Percentiles rank a stretch among this genome's conserved stretches.
phyloP scores from a whole-genome alignment of 2,888 invertebrate species.

The Archips xylosteana region DNA sequence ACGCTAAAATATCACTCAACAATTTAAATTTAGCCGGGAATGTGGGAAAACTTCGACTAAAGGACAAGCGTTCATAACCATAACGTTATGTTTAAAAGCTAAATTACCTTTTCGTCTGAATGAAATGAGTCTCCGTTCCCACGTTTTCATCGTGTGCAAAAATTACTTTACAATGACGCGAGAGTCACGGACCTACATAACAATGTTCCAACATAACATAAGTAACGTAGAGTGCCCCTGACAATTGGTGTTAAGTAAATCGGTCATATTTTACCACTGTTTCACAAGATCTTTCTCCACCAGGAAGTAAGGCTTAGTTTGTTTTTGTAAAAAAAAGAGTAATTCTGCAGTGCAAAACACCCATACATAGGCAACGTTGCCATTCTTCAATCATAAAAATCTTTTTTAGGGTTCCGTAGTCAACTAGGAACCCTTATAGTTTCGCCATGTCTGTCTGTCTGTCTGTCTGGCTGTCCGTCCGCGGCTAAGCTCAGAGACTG shows the following conservation, averaged over 20 bases:
- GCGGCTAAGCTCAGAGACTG: too few species aligned
- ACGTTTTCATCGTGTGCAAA: neutral
- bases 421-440: too few species aligned
- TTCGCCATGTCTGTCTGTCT: too few species aligned
- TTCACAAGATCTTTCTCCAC: neutral
- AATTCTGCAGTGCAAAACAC: too few species aligned
- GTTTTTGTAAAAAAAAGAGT: too few species aligned
- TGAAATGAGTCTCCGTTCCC: neutral
- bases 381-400: too few species aligned
- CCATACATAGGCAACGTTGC: too few species aligned
- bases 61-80: neutral
- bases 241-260: neutral
- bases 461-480: too few species aligned
- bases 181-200: neutral
- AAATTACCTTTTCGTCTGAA: neutral
- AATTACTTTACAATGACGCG: neutral
- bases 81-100: neutral
- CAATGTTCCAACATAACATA: too few species aligned
- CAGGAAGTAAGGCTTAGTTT: too few species aligned
- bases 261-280: neutral
- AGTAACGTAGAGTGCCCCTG: too few species aligned
- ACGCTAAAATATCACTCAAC: neutral
- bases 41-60: neutral
- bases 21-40: neutral
- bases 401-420: too few species aligned